A percentile compares a stretch with the other conserved stretches of the same genome.
phyloP scores from a whole-genome alignment of 2,113 vertebrate genomes.

The Dolichallabes microphthalmus region DNA sequence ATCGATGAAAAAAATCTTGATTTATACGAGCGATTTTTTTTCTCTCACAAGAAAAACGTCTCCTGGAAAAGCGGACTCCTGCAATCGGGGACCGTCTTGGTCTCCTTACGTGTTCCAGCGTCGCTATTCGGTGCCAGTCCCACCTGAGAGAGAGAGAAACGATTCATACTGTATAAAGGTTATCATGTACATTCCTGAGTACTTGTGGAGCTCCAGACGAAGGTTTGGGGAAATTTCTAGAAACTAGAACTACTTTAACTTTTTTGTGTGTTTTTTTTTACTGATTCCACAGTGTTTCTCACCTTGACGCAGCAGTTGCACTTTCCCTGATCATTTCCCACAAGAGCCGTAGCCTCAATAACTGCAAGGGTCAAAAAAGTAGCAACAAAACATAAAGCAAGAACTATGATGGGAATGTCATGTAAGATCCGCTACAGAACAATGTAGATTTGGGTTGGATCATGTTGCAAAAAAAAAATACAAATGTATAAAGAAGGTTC shows the following conservation, averaged over 20 bases:
- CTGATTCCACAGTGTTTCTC: not conserved
- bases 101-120: slow-evolving; percentile 61
- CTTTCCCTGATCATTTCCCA: slow-evolving; percentile 13
- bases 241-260: not conserved
- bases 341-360: slow-evolving; percentile 31
- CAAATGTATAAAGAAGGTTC: not conserved
- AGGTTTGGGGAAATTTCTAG: not conserved
- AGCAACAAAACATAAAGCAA: not conserved
- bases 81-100: slow-evolving; percentile 63
- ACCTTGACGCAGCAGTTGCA: slow-evolving; percentile 39
- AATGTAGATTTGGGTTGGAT: not conserved
- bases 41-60: slow-evolving; percentile 68
- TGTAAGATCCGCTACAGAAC: not conserved
- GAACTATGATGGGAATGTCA: not conserved
- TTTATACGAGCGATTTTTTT: fast-evolving
- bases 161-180: not conserved
- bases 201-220: not conserved
- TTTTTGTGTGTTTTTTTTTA: not conserved
- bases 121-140: slow-evolving; percentile 66
- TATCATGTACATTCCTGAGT: not conserved
- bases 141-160: slow-evolving; percentile 56
- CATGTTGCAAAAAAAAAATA: not conserved
- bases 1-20: not conserved
- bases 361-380: slow-evolving; percentile 11
- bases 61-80: slow-evolving; percentile 68